Evolutionary conservation across 92 coral and sea anemone species (phyloP).

Genomic region (Actinernus sp.): DNA sequence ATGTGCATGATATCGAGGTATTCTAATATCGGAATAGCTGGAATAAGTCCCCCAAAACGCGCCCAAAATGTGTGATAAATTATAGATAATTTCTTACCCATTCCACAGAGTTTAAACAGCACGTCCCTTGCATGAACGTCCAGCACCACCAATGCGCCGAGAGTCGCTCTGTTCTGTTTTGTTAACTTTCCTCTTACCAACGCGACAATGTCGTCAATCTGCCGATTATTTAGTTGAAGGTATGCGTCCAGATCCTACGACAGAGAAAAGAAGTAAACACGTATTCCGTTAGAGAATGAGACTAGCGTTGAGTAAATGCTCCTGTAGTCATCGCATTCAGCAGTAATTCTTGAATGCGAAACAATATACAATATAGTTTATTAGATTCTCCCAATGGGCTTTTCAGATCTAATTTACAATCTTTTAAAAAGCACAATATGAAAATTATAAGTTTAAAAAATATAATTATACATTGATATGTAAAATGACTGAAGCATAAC

Average conservation of each 20-base stretch:
- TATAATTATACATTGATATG: too few relatives aligned
- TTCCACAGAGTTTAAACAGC: conserved; percentile 63
- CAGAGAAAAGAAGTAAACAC: background rate
- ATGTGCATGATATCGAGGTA: too few relatives aligned
- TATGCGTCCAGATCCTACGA: conserved; percentile 80
- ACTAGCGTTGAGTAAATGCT: background rate
- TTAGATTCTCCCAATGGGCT: too few relatives aligned
- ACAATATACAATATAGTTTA: too few relatives aligned
- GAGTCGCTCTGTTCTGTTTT: conserved; percentile 85
- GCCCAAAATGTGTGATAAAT: background rate
- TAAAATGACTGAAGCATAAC: too few relatives aligned
- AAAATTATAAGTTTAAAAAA: too few relatives aligned
- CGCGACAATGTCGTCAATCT: conserved; percentile 80
- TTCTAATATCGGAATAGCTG: too few relatives aligned
- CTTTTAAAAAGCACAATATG: too few relatives aligned
- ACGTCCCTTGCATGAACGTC: conserved; percentile 93
- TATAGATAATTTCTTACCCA: conserved; percentile 43
- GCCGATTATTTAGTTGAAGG: conserved; percentile 75
- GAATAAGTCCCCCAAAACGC: too few relatives aligned
- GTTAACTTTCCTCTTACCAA: conserved; percentile 82
- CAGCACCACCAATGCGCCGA: conserved; percentile 87
- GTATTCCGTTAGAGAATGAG: background rate
- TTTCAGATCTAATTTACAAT: too few relatives aligned
- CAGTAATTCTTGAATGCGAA: too few relatives aligned
- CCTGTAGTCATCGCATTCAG: too few relatives aligned